phyloP scores from a whole-genome alignment of 2,888 invertebrate genomes.

The Idaea straminata region DNA sequence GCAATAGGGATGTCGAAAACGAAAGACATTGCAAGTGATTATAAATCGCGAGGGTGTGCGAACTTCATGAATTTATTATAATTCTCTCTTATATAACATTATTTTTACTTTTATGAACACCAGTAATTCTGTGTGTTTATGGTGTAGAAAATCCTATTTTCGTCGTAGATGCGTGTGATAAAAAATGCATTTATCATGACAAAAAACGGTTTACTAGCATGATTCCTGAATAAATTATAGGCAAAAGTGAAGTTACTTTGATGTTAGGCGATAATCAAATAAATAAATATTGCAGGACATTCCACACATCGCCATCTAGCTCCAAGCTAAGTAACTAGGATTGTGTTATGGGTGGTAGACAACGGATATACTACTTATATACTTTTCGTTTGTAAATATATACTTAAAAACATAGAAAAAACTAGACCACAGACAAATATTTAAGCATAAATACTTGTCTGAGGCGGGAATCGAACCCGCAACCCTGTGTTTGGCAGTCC shows the following conservation, averaged over 20 bases:
- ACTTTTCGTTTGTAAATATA: too few species aligned
- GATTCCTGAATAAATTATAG: background rate
- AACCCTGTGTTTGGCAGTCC: too few species aligned
- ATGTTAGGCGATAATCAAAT: too few species aligned
- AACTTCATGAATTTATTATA: constrained; percentile 35
- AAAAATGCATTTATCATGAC: constrained; percentile 25
- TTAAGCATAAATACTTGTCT: too few species aligned
- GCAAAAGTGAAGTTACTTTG: background rate
- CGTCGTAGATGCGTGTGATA: constrained; percentile 16
- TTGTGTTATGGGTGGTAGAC: too few species aligned
- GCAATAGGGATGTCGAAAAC: constrained; percentile 28
- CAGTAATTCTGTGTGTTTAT: constrained; percentile 27
- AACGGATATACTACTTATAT: too few species aligned
- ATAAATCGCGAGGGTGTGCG: constrained; percentile 31
- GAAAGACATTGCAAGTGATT: constrained; percentile 32
- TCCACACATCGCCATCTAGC: too few species aligned
- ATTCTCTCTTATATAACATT: constrained; percentile 31
- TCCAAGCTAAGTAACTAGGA: too few species aligned
- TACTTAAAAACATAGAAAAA: too few species aligned
- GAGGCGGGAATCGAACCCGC: too few species aligned
- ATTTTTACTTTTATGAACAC: constrained; percentile 30
- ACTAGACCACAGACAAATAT: too few species aligned
- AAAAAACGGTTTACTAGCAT: background rate
- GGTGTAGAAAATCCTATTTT: constrained; percentile 30
- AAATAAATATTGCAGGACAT: too few species aligned